Evolutionary conservation across 2,888 invertebrate genomes (phyloP).

Genomic region (Coelopa pilipes): DNA sequence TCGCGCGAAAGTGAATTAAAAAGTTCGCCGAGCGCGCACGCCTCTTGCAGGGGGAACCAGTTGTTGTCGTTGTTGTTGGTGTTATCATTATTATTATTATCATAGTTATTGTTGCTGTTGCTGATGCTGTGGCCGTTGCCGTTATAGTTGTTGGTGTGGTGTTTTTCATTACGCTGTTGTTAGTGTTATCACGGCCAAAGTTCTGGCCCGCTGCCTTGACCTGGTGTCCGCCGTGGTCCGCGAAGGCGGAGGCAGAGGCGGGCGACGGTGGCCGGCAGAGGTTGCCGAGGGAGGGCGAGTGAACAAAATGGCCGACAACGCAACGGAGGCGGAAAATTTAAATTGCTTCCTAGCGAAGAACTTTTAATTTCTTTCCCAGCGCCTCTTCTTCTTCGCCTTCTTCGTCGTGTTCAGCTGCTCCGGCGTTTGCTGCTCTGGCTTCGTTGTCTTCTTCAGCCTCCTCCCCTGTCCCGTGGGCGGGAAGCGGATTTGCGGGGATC

Average conservation of each 20-base stretch:
- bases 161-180: not conserved
- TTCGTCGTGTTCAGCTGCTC: not conserved
- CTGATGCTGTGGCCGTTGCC: not conserved
- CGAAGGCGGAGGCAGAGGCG: not conserved
- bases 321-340: conserved; percentile 42
- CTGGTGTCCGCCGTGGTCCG: not conserved
- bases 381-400: too few relatives aligned
- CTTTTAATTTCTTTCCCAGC: conserved; percentile 1
- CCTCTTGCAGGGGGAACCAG: too few relatives aligned
- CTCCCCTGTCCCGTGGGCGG: not conserved
- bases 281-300: not conserved
- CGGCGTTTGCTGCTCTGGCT: not conserved
- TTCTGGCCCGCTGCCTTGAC: too few relatives aligned
- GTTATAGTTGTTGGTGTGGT: not conserved
- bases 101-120: not conserved
- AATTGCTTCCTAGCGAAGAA: conserved; percentile 46
- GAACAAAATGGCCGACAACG: conserved; percentile 10
- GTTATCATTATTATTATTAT: not conserved
- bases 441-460: not conserved
- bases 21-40: too few relatives aligned
- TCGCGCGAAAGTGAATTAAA: too few relatives aligned
- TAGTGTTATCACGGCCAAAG: not conserved
- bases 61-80: too few relatives aligned
- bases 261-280: too few relatives aligned
- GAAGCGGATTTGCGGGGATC: not conserved